Conservation (phyloP, 2,888 invertebrate species). For the Philhelius pedissequus region DNA sequence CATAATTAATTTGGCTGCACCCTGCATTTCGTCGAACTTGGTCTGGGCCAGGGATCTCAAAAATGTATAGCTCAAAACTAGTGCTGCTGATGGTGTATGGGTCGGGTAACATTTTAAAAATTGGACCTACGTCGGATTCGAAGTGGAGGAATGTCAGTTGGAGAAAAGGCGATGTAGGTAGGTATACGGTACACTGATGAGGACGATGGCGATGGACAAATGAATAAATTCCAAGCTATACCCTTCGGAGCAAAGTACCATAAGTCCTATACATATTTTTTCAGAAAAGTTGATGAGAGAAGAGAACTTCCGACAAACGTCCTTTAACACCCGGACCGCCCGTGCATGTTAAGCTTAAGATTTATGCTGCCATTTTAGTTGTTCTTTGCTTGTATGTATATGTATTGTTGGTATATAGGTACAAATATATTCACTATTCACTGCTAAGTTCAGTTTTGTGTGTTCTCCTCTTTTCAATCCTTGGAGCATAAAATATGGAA, state of each 20-base stretch:
- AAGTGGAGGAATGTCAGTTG: no score
- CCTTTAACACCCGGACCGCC: not conserved
- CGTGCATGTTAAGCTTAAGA: constrained; percentile 59
- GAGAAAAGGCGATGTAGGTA: no score
- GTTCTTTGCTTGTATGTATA: constrained; percentile 32
- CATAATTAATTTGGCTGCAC: constrained; percentile 54
- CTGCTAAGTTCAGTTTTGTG: constrained; percentile 8
- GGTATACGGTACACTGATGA: not conserved
- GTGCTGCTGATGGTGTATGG: constrained; percentile 25
- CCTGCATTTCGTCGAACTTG: constrained; percentile 39
- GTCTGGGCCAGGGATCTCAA: not conserved
- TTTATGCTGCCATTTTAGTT: constrained; percentile 64
- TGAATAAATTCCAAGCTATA: constrained; percentile 54
- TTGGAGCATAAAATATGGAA: constrained; percentile 51
- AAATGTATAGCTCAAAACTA: no score
- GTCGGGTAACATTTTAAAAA: constrained; percentile 54
- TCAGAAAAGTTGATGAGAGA: constrained; percentile 40
- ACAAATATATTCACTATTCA: not conserved
- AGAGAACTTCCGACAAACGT: constrained; percentile 37
- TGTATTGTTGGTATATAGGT: not conserved
- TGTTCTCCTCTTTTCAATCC: constrained; percentile 13
- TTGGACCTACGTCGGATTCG: no score
- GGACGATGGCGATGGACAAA: constrained; percentile 5
- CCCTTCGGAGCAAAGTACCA: not conserved
- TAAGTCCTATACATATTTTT: not conserved